These are phyloP conservation scores for Petrophora chlorosata DNA, from an alignment of 2,888 invertebrate species.

Conservation along the genomic window DNA sequence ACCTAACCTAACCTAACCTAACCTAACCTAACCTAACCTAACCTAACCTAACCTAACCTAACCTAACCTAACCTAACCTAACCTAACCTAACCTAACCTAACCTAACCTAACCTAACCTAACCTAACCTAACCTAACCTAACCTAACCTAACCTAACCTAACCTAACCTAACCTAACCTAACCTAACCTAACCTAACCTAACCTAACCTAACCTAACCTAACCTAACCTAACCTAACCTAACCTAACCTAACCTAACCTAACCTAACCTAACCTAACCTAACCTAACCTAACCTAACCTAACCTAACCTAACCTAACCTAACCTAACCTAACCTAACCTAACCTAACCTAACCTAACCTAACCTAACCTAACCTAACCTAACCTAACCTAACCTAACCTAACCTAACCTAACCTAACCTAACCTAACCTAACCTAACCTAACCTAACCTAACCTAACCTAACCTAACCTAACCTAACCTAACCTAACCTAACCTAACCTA, in stretches of 20 bases:
- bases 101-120: too few species aligned
- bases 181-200: constrained; percentile 28
- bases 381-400: constrained; percentile 18
- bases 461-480: constrained; percentile 13
- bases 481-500: constrained; percentile 26
- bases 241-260: constrained; percentile 21
- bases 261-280: constrained; percentile 20
- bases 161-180: too few species aligned
- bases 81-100: too few species aligned
- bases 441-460: constrained; percentile 5
- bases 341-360: constrained; percentile 16
- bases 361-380: constrained; percentile 21
- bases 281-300: constrained; percentile 18
- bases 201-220: constrained; percentile 30
- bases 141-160: too few species aligned
- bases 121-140: too few species aligned
- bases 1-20: too few species aligned
- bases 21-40: too few species aligned
- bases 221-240: constrained; percentile 26
- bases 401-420: constrained; percentile 17
- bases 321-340: constrained; percentile 21
- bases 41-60: too few species aligned
- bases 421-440: constrained; percentile 24
- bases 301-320: constrained; percentile 17
- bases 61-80: too few species aligned